Evolutionary conservation across 2,113 vertebrate species (phyloP), one percentile per base, ranked within the genome.

Genomic region (Nothocercus julius): DNA sequence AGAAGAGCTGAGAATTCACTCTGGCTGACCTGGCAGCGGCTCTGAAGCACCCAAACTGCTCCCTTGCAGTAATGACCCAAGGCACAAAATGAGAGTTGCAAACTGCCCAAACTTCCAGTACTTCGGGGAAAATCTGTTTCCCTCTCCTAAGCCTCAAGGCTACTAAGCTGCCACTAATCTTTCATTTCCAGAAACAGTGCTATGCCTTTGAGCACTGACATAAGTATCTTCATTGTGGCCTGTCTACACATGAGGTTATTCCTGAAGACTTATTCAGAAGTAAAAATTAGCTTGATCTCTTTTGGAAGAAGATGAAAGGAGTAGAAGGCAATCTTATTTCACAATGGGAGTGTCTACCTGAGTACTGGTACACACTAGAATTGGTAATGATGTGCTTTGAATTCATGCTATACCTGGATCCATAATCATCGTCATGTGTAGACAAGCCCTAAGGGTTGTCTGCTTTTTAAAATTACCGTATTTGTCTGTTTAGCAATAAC

Each of bases 21-120:
- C 77, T 73, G 67, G n/a, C 34, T 94, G 92, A 86, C 90, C 87
- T 87, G 51, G 72, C 82, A 84, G 64, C 44, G 49, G 12, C 69
- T 92, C n/a, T 82, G 56, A 90, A 88, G 42, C 53, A 73, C 56
- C 88, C 53, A 40, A 24, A 21, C 17, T 75, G 58, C 42, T 61
- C 47, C 28, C 67, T 85, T 21, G 25, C 56, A 72, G 36, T 14
- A 70, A 14, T 53, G 38, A 15, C 20, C 32, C 67, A 24, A 34
- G 20, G 47, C 47, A 36, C 45, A 51, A 67, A 87, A 61, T 25
- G 15, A 81, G 27, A 51, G 51, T 58, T 0, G 0, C 0, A 0
- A 84, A 36, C 58, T 82, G 42, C 49, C 47, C 67, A 47, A 58
- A 64, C 9, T 73, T 84, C 54, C 21, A 58, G 38, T 53, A 53